phyloP scores from a whole-genome alignment of 2,113 vertebrate genomes.

The Paramormyrops kingsleyae region DNA sequence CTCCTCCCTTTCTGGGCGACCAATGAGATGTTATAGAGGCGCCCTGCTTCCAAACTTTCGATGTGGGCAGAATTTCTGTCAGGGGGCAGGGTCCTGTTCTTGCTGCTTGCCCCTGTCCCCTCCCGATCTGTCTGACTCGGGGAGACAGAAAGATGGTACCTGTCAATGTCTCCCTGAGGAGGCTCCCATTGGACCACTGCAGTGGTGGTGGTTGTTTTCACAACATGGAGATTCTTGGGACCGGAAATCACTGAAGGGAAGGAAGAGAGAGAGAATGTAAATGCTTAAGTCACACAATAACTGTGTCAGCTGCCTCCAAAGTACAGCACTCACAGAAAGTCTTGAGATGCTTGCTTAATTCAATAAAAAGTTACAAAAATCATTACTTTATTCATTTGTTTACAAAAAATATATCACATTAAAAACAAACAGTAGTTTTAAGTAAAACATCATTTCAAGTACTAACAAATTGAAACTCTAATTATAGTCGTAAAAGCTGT shows the following conservation, averaged over 20 bases:
- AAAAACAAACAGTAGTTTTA: neutral
- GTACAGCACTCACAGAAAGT: neutral
- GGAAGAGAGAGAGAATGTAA: neutral
- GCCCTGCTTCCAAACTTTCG: conserved; percentile 49
- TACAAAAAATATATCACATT: neutral
- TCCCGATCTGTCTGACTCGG: conserved; percentile 39
- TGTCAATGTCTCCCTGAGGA: conserved; percentile 51
- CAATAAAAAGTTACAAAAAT: neutral
- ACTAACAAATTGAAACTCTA: neutral
- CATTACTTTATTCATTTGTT: neutral
- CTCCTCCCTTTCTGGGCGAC: conserved; percentile 49
- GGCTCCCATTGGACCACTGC: conserved; percentile 63
- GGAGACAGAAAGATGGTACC: conserved; percentile 51
- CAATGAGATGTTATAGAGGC: conserved; percentile 53
- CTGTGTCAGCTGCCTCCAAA: neutral
- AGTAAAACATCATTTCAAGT: neutral
- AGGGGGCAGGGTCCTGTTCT: conserved; percentile 43
- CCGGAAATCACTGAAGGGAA: conserved; percentile 53
- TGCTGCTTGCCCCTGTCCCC: conserved; percentile 18
- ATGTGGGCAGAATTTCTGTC: conserved; percentile 53
- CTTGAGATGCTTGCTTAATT: neutral
- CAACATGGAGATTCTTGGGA: conserved; percentile 55
- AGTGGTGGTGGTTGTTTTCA: conserved; percentile 54
- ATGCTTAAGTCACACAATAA: neutral
- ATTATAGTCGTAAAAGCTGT: neutral